A percentile compares a stretch with the other conserved stretches of the same genome.
Evolutionary conservation across 1,140 invertebrate species (phyloP).

Genomic region (Dolichoris vasculosae): DNA sequence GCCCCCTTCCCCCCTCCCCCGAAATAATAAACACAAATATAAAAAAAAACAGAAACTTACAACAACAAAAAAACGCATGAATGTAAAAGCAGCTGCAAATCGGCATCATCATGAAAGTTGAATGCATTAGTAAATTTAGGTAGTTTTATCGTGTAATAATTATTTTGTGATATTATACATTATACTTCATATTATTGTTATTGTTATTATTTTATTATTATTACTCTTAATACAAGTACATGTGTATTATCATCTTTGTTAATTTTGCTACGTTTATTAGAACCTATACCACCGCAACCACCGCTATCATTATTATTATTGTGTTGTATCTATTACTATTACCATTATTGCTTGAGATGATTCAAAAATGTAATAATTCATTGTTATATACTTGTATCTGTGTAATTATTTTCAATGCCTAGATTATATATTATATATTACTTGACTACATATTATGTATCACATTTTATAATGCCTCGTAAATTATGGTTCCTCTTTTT

Average conservation of each 20-base stretch:
- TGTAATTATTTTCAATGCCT: slow-evolving; percentile 61
- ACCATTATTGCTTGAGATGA: slow-evolving; percentile 42
- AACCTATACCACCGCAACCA: slow-evolving; percentile 31
- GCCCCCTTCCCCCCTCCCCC: neutral
- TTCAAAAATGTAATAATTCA: slow-evolving; percentile 47
- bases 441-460: slow-evolving; percentile 25
- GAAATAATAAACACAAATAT: neutral
- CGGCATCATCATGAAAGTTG: slow-evolving; percentile 11
- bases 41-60: slow-evolving; percentile 37
- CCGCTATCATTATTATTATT: slow-evolving; percentile 34
- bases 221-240: slow-evolving; percentile 49
- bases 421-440: slow-evolving; percentile 55
- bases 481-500: slow-evolving; percentile 34
- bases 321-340: slow-evolving; percentile 39
- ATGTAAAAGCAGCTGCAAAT: slow-evolving; percentile 17
- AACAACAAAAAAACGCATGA: slow-evolving; percentile 47
- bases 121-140: slow-evolving; percentile 41
- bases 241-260: slow-evolving; percentile 47
- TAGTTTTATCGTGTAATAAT: slow-evolving; percentile 61
- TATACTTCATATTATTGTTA: slow-evolving; percentile 58
- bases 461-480: slow-evolving; percentile 36
- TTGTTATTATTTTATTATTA: slow-evolving; percentile 55
- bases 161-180: slow-evolving; percentile 68
- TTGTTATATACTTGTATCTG: slow-evolving; percentile 59
- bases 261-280: slow-evolving; percentile 47